Evolutionary conservation across 2,113 vertebrate species (phyloP), one percentile per base, ranked within the genome.

Genomic region (Trogon surrucura): DNA sequence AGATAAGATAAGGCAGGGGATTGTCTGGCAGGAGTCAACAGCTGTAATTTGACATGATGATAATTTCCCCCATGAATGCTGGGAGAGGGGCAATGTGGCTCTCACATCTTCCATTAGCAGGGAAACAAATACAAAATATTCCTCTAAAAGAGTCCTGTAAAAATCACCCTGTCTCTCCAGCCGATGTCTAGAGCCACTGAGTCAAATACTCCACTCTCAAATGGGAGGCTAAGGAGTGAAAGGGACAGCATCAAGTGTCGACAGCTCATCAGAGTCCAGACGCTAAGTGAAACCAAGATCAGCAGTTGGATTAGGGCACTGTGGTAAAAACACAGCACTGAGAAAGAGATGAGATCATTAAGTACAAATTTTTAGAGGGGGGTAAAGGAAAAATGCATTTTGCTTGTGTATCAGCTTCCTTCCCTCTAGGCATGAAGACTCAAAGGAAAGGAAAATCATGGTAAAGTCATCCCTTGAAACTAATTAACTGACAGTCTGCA

Each of bases 1-100:
- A 96, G 95, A 93, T 95, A 96, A 97, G 91, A 94, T 91, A 93
- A 87, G 61, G 85, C 72, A 80, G 34, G 32, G 85, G 53, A 75
- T 84, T 75, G 80, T 95, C 96, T 95, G 92, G 80, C 88, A 82
- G 95, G 61, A 96, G 61, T 72, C 92, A 75, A 83, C 60, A 74
- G 72, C 85, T 94, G 65, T 80, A 84, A 91, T 93, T 91, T 79
- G 95, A 93, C 93, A 75, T 61, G 73, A 91, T 41, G 65, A 91
- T 89, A 93, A 95, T 84, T 89, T 92, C 66, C 61, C 62, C 82
- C 34, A 65, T 66, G 61, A 80, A 30, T 4, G 6, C 61, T 47
- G 61, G 80, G 53, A 64, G 3, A 65, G 30, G 38, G 65, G 57
- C 82, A 94, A 88, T 48, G 53, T 9, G 3, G 69, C 41, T 34